Evolutionary conservation across 2,888 invertebrate genomes (phyloP).

Genomic region (Altica lythri): DNA sequence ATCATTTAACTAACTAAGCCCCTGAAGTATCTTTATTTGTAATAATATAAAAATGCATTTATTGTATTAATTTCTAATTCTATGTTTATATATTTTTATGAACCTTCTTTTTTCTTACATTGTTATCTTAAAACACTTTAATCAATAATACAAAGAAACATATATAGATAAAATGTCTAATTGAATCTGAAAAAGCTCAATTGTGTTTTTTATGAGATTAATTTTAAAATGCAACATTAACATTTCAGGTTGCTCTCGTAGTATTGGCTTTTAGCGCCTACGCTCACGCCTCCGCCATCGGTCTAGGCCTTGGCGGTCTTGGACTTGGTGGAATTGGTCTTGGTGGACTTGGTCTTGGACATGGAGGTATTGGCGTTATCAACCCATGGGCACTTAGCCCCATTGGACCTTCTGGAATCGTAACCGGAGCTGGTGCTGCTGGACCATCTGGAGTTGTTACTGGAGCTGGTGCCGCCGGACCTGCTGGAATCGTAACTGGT

Average conservation of each 20-base stretch:
- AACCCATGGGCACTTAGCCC: constrained; percentile 25
- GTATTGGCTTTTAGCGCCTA: constrained; percentile 17
- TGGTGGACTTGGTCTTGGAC: too few relatives aligned
- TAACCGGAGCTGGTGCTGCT: constrained; percentile 28
- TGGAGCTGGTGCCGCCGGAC: constrained; percentile 31
- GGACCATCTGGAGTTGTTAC: constrained; percentile 32
- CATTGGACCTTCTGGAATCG: constrained; percentile 28
- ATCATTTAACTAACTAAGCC: too few relatives aligned
- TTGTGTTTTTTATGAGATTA: too few relatives aligned
- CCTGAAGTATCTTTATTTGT: too few relatives aligned
- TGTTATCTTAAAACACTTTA: background rate
- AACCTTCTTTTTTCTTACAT: too few relatives aligned
- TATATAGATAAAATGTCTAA: too few relatives aligned
- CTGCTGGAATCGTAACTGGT: constrained; percentile 32
- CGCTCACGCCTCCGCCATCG: constrained; percentile 20
- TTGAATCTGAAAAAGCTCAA: too few relatives aligned
- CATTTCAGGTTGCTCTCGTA: constrained; percentile 21
- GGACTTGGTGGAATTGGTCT: too few relatives aligned
- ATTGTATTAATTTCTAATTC: too few relatives aligned
- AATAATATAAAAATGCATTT: too few relatives aligned
- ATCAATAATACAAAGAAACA: background rate
- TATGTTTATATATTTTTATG: too few relatives aligned
- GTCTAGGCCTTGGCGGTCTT: constrained; percentile 8
- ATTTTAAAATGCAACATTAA: too few relatives aligned
- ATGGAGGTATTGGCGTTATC: constrained; percentile 10